Evolutionary conservation across 2,888 invertebrate species (phyloP), one percentile per base, ranked within the genome.

Genomic region (Morinoia aosen): DNA sequence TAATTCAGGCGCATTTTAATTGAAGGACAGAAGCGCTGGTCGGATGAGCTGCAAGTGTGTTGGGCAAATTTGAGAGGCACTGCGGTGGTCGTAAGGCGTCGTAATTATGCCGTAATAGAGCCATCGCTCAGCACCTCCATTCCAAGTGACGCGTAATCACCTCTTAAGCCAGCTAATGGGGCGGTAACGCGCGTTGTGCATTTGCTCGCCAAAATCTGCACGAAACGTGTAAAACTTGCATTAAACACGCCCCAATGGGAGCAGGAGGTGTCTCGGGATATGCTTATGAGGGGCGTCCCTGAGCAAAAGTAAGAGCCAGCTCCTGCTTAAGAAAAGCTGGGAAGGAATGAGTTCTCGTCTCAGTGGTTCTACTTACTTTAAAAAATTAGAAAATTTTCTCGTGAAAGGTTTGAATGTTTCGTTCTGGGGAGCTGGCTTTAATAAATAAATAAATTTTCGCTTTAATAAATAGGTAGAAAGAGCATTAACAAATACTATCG

Each of bases 21-120:
- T 76, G 25, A 19, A 19, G 76, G 76, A 33, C 12, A 25, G 25
- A 2, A 33, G 76, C 10, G 76, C 25, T 33, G 7, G 2, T 76
- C 2, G 76, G 76, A 76, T 76, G 76, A 76, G 76, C 76, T 76
- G 76, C 33, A 76, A 76, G 76, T 76, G 76, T 76, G 76, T 76
- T 76, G 76, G 25, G 76, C 25, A 76, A 76, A 19, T 76, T 76
- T 76, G 25, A 76, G 76, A 76, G 19, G 76, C 76, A 10, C 76
- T 76, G 76, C 76, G 10, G 76, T 7, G 76, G 76, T 76, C 76
- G 76, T 76, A 76, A 12, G 76, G 25, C 25, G 76, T 76, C 76
- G 76, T 76, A 76, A 76, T 76, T 76, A 76, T 76, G 76, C 76
- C 76, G 76, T 76, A 76, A 76, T 76, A 33, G 76, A 76, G 76